These are phyloP conservation scores for Apodemia hepburni DNA, from an alignment of 2,888 invertebrate species.

Conservation along the genomic window DNA sequence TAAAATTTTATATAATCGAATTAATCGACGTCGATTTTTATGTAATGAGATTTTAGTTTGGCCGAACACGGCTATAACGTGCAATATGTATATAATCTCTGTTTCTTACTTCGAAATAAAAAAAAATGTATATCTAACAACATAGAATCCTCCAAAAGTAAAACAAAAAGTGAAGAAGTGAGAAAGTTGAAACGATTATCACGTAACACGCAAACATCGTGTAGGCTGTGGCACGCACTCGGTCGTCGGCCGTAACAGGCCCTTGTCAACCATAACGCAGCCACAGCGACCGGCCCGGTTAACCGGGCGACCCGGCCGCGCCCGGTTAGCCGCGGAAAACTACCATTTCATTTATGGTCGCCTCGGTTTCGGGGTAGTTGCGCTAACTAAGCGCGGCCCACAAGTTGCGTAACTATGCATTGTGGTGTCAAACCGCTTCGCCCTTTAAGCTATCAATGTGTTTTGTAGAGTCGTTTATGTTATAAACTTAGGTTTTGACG, in stretches of 20 bases:
- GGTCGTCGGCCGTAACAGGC: constrained; percentile 61
- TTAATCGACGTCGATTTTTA: too few species aligned
- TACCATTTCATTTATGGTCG: constrained; percentile 77
- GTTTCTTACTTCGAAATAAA: background rate
- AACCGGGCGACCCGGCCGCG: constrained; percentile 42
- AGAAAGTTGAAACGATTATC: constrained; percentile 31
- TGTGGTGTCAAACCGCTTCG: constrained; percentile 52
- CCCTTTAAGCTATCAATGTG: constrained; percentile 38
- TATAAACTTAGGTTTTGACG: background rate
- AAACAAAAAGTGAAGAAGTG: constrained; percentile 19
- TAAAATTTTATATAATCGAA: too few species aligned
- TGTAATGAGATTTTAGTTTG: too few species aligned
- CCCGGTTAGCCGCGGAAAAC: constrained; percentile 58
- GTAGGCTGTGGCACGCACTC: constrained; percentile 49
- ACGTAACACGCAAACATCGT: constrained; percentile 48
- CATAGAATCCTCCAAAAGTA: background rate
- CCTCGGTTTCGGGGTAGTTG: constrained; percentile 69
- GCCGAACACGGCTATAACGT: too few species aligned
- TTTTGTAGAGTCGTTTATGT: background rate
- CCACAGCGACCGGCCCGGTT: constrained; percentile 57
- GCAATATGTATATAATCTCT: too few species aligned
- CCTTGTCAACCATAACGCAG: constrained; percentile 77
- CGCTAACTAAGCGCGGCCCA: constrained; percentile 61
- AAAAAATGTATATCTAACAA: background rate
- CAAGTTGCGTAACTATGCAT: constrained; percentile 70